Evolutionary conservation across 2,888 invertebrate species (phyloP).

Genomic region (Thereva unica): DNA sequence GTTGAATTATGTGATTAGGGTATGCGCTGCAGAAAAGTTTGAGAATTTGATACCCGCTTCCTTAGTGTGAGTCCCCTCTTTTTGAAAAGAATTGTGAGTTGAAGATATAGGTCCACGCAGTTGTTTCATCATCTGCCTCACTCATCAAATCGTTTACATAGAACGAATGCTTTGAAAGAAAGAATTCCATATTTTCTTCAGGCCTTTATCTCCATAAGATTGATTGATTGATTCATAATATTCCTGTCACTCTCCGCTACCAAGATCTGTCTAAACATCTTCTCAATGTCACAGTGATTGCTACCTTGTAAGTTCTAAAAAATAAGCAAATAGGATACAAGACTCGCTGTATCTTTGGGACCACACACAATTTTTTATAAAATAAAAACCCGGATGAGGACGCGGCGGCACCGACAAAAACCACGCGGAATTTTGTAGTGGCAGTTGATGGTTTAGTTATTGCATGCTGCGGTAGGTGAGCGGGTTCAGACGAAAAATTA

Average conservation of each 20-base stretch:
- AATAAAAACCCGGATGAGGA: too few relatives aligned
- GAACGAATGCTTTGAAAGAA: neutral
- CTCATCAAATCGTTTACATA: slow-evolving; percentile 7
- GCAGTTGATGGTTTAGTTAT: neutral
- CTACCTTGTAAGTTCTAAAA: too few relatives aligned
- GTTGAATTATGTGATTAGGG: neutral
- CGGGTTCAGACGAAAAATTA: neutral
- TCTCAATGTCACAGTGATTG: too few relatives aligned
- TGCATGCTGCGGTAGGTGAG: slow-evolving; percentile 8
- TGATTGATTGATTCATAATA: too few relatives aligned
- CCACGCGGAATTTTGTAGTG: slow-evolving; percentile 4
- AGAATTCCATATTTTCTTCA: neutral
- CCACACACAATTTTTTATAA: too few relatives aligned
- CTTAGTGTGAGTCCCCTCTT: neutral
- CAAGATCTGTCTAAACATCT: too few relatives aligned
- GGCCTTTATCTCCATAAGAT: too few relatives aligned
- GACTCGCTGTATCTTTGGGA: too few relatives aligned
- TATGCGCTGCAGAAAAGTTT: neutral
- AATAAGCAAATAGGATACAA: too few relatives aligned
- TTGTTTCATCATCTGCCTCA: neutral
- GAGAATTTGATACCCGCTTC: slow-evolving; percentile 13
- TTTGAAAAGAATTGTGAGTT: neutral
- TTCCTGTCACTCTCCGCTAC: too few relatives aligned
- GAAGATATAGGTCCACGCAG: neutral
- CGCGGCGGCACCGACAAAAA: too few relatives aligned